phyloP scores from a whole-genome alignment of 2,888 invertebrate genomes.

The Beris morrisii region DNA sequence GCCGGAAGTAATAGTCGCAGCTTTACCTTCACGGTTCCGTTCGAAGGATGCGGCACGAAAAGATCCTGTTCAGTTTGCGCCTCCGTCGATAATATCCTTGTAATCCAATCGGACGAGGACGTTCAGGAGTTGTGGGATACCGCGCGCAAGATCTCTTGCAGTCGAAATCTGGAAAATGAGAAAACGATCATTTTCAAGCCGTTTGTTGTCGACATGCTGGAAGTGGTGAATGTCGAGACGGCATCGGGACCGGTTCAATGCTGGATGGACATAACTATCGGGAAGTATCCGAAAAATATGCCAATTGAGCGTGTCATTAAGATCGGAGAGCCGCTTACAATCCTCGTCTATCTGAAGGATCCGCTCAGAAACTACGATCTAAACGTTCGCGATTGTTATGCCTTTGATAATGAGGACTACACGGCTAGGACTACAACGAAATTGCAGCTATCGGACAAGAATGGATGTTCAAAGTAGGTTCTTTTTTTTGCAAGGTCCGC shows the following conservation, averaged over 20 bases:
- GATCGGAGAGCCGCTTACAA: slow-evolving; percentile 70
- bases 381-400: slow-evolving; percentile 73
- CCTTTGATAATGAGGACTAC: slow-evolving; percentile 67
- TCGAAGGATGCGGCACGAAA: slow-evolving; percentile 65
- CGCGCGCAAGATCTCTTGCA: slow-evolving; percentile 64
- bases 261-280: slow-evolving; percentile 71
- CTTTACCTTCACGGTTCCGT: slow-evolving; percentile 67
- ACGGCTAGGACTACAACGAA: slow-evolving; percentile 62
- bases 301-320: slow-evolving; percentile 66
- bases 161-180: slow-evolving; percentile 51
- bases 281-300: slow-evolving; percentile 68
- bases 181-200: slow-evolving; percentile 58
- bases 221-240: slow-evolving; percentile 68
- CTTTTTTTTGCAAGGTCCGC: not conserved
- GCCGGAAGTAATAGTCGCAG: slow-evolving; percentile 61
- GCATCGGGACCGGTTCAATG: slow-evolving; percentile 68
- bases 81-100: slow-evolving; percentile 66
- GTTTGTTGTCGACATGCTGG: slow-evolving; percentile 70
- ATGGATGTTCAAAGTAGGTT: slow-evolving; percentile 67
- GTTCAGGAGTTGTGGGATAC: slow-evolving; percentile 69
- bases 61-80: slow-evolving; percentile 65
- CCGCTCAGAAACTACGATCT: slow-evolving; percentile 65
- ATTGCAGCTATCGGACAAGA: slow-evolving; percentile 67
- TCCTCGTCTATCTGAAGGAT: slow-evolving; percentile 71
- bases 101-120: slow-evolving; percentile 68